A percentile compares a stretch with the other conserved stretches of the same genome.
These are phyloP conservation scores for Bos indicus DNA, from an alignment of 2,113 vertebrate genomes.

Conservation along the genomic window DNA sequence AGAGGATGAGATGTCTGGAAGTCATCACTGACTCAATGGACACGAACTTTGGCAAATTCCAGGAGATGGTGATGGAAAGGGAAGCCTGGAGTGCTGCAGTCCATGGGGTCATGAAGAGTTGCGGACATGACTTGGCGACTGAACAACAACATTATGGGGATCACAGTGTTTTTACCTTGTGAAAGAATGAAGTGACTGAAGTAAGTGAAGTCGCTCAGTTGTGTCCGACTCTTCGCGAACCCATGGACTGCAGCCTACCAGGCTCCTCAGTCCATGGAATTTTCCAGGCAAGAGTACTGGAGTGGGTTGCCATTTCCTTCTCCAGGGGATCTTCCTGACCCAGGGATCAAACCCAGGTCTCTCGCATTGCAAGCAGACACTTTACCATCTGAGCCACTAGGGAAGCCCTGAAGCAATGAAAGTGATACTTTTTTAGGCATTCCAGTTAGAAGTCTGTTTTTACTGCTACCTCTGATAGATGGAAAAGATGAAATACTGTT, in stretches of 20 bases:
- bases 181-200: neutral
- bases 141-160: neutral
- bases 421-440: neutral
- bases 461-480: neutral
- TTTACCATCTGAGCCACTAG: neutral
- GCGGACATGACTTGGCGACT: rapidly evolving
- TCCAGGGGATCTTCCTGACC: neutral
- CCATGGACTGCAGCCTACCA: neutral
- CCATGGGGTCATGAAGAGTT: neutral
- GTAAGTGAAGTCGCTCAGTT: neutral
- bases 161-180: conserved; percentile 8
- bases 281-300: neutral
- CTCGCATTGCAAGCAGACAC: neutral
- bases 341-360: neutral
- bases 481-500: neutral
- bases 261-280: neutral
- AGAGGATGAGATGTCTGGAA: neutral
- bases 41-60: neutral
- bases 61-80: neutral
- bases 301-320: neutral
- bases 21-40: neutral
- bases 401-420: neutral
- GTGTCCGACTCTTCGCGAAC: neutral
- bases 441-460: conserved; percentile 6
- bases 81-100: neutral